Evolutionary conservation across 1,140 invertebrate genomes (phyloP).

Genomic region (Hyles euphorbiae): DNA sequence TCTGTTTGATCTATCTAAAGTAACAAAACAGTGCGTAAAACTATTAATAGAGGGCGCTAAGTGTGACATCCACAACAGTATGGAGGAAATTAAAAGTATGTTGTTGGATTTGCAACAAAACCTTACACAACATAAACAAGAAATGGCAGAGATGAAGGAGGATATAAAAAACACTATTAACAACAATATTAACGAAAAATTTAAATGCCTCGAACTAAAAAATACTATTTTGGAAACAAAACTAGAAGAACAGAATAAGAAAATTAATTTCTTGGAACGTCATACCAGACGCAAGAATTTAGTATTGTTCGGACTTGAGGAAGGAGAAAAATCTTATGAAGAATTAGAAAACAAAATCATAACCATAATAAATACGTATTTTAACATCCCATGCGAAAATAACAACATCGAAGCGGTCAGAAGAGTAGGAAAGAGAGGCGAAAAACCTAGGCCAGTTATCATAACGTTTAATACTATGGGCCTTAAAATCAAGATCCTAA

Average conservation of each 20-base stretch:
- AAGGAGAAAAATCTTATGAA: slow-evolving; percentile 27
- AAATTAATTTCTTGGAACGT: slow-evolving; percentile 29
- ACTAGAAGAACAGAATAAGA: slow-evolving; percentile 24
- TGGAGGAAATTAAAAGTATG: slow-evolving; percentile 34
- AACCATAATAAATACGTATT: slow-evolving; percentile 26
- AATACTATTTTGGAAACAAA: slow-evolving; percentile 31
- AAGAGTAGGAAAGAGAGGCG: slow-evolving; percentile 31
- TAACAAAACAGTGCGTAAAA: too few species aligned
- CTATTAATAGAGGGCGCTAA: neutral
- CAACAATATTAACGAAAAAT: slow-evolving; percentile 27
- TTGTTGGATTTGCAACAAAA: slow-evolving; percentile 26
- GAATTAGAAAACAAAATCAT: slow-evolving; percentile 27
- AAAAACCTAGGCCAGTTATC: slow-evolving; percentile 19
- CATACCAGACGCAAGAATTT: slow-evolving; percentile 29
- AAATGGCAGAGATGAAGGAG: slow-evolving; percentile 35
- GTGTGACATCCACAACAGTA: slow-evolving; percentile 2
- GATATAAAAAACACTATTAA: slow-evolving; percentile 34
- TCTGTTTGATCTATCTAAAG: too few species aligned
- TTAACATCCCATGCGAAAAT: slow-evolving; percentile 28
- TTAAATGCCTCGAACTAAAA: slow-evolving; percentile 29
- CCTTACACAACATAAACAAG: slow-evolving; percentile 31
- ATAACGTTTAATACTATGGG: slow-evolving; percentile 26
- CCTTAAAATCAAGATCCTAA: slow-evolving; percentile 25
- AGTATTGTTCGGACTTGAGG: slow-evolving; percentile 30
- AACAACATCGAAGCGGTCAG: slow-evolving; percentile 30